phyloP scores from a whole-genome alignment of 2,113 vertebrate genomes.

The Urocolius indicus region DNA sequence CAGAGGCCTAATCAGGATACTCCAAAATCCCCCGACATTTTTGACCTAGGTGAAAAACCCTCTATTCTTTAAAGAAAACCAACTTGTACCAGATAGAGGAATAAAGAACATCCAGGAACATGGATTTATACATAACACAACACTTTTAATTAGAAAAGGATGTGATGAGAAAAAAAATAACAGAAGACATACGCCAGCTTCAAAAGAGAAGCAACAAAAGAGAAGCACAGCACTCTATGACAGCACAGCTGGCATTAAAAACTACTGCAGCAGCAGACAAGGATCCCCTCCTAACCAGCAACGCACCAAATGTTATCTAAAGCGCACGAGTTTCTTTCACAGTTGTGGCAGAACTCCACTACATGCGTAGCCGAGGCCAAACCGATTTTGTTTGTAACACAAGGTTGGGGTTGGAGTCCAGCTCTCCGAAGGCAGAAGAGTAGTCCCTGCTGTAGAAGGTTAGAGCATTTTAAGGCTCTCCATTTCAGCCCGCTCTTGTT shows the following conservation, averaged over 20 bases:
- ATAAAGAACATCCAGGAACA: not conserved
- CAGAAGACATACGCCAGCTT: not conserved
- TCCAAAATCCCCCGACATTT: not conserved
- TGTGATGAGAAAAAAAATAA: not conserved
- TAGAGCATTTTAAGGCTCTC: constrained; percentile 54
- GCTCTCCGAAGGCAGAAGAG: constrained; percentile 45
- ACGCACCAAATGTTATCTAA: constrained; percentile 10
- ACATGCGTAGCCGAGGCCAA: not conserved
- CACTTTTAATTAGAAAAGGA: constrained; percentile 29
- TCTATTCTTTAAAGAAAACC: not conserved
- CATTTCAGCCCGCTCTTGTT: constrained; percentile 15
- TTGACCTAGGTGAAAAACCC: not conserved
- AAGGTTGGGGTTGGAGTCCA: constrained; percentile 28
- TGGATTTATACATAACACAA: not conserved
- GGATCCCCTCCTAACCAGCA: constrained; percentile 12
- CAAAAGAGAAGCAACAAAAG: constrained; percentile 18
- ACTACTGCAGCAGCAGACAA: constrained; percentile 16
- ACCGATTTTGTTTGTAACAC: not conserved
- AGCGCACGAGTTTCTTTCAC: not conserved
- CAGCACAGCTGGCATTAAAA: constrained; percentile 27
- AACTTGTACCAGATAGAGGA: not conserved
- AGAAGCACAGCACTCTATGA: constrained; percentile 27
- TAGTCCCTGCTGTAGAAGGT: constrained; percentile 52
- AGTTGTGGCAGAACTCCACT: not conserved
- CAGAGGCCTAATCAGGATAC: not conserved